Conservation (phyloP, 2,797 vertebrate species). For the Cercopithecus diana region DNA sequence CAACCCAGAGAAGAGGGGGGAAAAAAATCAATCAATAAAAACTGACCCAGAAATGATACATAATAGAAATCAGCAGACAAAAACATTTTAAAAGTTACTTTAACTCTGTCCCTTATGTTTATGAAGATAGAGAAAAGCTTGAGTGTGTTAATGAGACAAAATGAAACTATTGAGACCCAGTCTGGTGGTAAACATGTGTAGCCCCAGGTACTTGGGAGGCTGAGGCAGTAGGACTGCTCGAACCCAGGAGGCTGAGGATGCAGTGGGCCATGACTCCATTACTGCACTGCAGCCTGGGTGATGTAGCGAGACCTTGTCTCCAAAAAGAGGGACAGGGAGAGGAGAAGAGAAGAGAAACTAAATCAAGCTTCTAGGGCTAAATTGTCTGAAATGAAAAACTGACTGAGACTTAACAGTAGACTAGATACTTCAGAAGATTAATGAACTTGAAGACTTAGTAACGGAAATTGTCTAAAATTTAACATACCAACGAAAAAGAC, state of each 20-base stretch:
- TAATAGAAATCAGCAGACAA: not conserved
- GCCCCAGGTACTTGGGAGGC: not conserved
- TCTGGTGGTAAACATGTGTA: not conserved
- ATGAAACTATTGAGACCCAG: not conserved
- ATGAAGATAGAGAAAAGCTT: not conserved
- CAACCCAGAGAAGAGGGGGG: not conserved
- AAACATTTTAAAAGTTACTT: not conserved
- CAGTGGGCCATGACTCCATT: no score
- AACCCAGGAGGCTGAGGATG: not conserved
- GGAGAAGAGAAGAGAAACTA: not conserved
- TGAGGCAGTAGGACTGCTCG: not conserved
- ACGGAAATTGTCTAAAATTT: not conserved
- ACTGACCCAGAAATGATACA: not conserved
- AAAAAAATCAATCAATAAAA: not conserved
- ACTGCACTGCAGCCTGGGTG: no score
- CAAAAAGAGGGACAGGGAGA: not conserved
- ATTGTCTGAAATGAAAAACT: not conserved
- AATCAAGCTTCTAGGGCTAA: not conserved
- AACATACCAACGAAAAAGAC: not conserved
- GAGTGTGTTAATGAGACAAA: not conserved
- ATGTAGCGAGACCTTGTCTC: not conserved
- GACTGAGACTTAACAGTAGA: not conserved
- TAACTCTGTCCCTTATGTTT: not conserved
- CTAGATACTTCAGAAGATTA: not conserved
- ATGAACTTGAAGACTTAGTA: not conserved